Evolutionary conservation across 2,888 invertebrate species (phyloP).

Genomic region (Steinernema carpocapsae): DNA sequence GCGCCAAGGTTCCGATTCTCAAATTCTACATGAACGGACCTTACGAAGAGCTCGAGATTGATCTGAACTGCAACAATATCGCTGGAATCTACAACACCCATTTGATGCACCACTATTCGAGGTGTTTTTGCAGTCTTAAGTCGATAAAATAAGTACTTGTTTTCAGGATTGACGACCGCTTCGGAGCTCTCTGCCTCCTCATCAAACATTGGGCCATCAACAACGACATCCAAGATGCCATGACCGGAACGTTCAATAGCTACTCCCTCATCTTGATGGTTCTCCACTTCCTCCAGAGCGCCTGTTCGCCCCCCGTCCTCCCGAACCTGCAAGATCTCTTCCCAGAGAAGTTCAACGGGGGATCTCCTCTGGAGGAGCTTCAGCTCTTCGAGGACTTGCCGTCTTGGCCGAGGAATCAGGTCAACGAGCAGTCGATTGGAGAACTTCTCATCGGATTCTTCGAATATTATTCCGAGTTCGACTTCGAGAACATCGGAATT

Average conservation of each 20-base stretch:
- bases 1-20: slow-evolving; percentile 61
- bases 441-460: slow-evolving; percentile 66
- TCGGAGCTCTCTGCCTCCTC: slow-evolving; percentile 61
- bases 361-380: slow-evolving; percentile 43
- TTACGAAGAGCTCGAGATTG: slow-evolving; percentile 59
- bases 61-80: slow-evolving; percentile 67
- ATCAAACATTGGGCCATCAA: slow-evolving; percentile 68
- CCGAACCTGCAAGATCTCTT: slow-evolving; percentile 65
- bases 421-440: slow-evolving; percentile 51
- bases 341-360: slow-evolving; percentile 51
- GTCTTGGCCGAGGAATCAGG: slow-evolving; percentile 5
- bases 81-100: slow-evolving; percentile 68
- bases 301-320: slow-evolving; percentile 57
- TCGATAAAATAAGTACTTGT: background rate
- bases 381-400: slow-evolving; percentile 48
- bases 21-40: slow-evolving; percentile 51
- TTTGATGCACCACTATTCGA: slow-evolving; percentile 66
- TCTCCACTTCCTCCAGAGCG: slow-evolving; percentile 66
- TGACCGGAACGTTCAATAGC: slow-evolving; percentile 64
- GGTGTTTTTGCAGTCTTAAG: slow-evolving; percentile 41
- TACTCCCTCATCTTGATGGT: slow-evolving; percentile 67
- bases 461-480: slow-evolving; percentile 62
- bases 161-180: slow-evolving; percentile 61
- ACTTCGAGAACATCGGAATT: slow-evolving; percentile 55
- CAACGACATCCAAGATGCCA: slow-evolving; percentile 58